Conservation (phyloP, 2,888 invertebrate genomes). For the Eilema caniola region DNA sequence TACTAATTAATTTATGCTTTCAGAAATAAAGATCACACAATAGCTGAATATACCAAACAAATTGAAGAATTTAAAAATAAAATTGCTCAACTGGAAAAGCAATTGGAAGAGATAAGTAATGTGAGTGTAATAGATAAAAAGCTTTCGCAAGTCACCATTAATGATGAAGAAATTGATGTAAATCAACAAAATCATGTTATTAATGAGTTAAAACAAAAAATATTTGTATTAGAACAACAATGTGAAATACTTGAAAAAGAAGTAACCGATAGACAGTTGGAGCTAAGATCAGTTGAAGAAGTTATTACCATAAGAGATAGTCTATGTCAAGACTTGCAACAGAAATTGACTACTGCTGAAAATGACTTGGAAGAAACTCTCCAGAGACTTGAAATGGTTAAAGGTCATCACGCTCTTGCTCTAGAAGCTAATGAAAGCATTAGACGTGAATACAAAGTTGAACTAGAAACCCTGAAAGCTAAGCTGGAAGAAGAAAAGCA, state of each 20-base stretch:
- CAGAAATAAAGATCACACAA: slow-evolving; percentile 81
- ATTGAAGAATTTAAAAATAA: slow-evolving; percentile 79
- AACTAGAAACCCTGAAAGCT: slow-evolving; percentile 76
- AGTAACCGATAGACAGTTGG: slow-evolving; percentile 76
- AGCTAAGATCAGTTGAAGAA: slow-evolving; percentile 76
- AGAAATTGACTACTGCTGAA: slow-evolving; percentile 75
- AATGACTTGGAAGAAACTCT: slow-evolving; percentile 73
- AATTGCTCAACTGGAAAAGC: slow-evolving; percentile 66
- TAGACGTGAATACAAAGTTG: slow-evolving; percentile 80
- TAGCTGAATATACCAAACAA: slow-evolving; percentile 77
- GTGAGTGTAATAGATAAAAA: slow-evolving; percentile 58
- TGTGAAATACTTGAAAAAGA: slow-evolving; percentile 77
- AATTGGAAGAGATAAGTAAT: slow-evolving; percentile 53
- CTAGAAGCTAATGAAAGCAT: slow-evolving; percentile 85
- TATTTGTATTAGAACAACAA: slow-evolving; percentile 67
- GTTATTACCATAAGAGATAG: slow-evolving; percentile 79
- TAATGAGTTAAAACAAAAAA: slow-evolving; percentile 62
- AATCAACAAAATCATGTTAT: slow-evolving; percentile 43
- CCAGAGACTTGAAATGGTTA: slow-evolving; percentile 82
- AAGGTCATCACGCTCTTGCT: slow-evolving; percentile 82
- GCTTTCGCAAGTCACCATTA: slow-evolving; percentile 49
- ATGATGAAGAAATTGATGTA: slow-evolving; percentile 25
- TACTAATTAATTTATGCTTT: slow-evolving; percentile 27
- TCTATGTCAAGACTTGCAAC: slow-evolving; percentile 79
- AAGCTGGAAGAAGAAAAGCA: slow-evolving; percentile 83